Evolutionary conservation across 2,888 invertebrate species (phyloP).

Genomic region (Drosophila paranaensis): DNA sequence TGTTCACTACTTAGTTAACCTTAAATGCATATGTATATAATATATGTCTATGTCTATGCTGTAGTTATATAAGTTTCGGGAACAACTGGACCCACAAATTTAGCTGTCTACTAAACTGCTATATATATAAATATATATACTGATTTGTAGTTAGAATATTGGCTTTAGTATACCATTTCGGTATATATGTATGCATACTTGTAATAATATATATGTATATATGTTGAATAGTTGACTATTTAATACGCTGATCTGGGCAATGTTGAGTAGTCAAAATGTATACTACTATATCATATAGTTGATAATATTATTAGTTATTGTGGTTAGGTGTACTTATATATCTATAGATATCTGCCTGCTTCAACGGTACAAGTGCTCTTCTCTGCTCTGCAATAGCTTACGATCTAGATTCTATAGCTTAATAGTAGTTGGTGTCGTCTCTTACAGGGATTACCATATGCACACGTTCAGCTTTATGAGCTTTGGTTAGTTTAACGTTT

Average conservation of each 20-base stretch:
- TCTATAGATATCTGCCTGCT: constrained; percentile 6
- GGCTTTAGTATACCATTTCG: constrained; percentile 47
- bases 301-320: neutral
- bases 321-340: neutral
- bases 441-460: constrained; percentile 58
- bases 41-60: constrained; percentile 20
- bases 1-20: constrained; percentile 36
- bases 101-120: constrained; percentile 52
- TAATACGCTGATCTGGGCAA: constrained; percentile 33
- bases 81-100: constrained; percentile 56
- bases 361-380: constrained; percentile 75
- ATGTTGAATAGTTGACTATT: constrained; percentile 1
- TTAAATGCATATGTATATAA: constrained; percentile 23
- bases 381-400: constrained; percentile 79
- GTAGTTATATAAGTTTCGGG: constrained; percentile 35
- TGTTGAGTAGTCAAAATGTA: constrained; percentile 24
- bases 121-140: constrained; percentile 12
- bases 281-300: neutral
- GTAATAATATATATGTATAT: constrained; percentile 2
- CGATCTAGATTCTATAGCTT: constrained; percentile 17
- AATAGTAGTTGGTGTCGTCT: constrained; percentile 62
- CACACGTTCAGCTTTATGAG: constrained; percentile 42
- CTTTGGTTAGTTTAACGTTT: constrained; percentile 1
- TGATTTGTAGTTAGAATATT: constrained; percentile 57
- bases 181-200: constrained; percentile 3